Base-by-base conservation (phyloP, 2,888 invertebrate species). In the Saturnia japonica region DNA sequence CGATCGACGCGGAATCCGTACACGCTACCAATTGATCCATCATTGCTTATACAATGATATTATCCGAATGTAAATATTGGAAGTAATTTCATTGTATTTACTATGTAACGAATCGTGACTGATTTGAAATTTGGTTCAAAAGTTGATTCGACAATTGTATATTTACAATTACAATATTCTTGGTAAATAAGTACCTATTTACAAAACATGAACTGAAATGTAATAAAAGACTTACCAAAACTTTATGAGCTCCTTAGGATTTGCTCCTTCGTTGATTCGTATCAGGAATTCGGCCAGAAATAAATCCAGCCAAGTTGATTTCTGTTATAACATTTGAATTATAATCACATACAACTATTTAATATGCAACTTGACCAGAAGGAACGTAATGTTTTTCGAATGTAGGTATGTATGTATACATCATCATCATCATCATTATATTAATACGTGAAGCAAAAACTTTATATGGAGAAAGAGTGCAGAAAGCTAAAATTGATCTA, bases 231-330 rank as follows among this genome's bases (percentile, higher is more conserved):
- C 93, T 91, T 85, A 96, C 96, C 95, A 95, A 85, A 95, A 95
- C 69, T 95, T 94, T 68, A 95, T 91, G 72, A 95, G 87, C 74
- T 95, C 95, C 79, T 95, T 94, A 12, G 94, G 89, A 77, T 95
- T 91, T 69, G 91, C 94, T 68, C 95, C 95, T 73, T 95, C 94
- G 76, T 95, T 94, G 73, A 95, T 84, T 71, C 95, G 94, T 57
- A 95, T 91, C 67, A 96, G 87, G 75, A 96, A 94, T 84, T 96
- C 95, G 42, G 95, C 95, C 74, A 96, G 88, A 84, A 96, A 95
- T 76, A 95, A 85, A 82, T 96, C 96, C 76, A 96, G 88, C 96
- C 96, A 96, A 72, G 94, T 94, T 69, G 95, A 95, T 94, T 95
- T 96, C 96, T 96, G 91, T 28, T 28, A 43, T 25, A 19, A 70